These are phyloP conservation scores for Ptychobarbus kaznakovi DNA, from an alignment of 2,797 vertebrate genomes.

Conservation along the genomic window DNA sequence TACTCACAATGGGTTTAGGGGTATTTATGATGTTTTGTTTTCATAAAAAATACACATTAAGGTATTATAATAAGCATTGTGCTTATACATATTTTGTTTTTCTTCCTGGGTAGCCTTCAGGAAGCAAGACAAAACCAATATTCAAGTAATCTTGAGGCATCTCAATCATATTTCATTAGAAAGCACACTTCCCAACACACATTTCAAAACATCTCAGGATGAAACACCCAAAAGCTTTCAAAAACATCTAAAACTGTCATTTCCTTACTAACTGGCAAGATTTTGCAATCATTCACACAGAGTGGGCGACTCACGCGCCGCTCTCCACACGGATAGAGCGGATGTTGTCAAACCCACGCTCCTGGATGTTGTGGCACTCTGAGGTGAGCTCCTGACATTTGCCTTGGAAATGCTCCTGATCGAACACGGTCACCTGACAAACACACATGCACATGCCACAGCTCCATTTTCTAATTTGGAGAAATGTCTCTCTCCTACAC, in stretches of 20 bases:
- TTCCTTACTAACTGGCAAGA: slow-evolving; percentile 15
- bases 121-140: not conserved
- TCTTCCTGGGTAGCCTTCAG: not conserved
- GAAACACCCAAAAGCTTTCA: not conserved
- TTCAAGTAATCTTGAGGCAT: not conserved
- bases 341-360: slow-evolving; percentile 77
- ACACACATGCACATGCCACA: slow-evolving; percentile 18
- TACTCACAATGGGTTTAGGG: not conserved
- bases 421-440: slow-evolving; percentile 72
- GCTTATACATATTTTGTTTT: not conserved
- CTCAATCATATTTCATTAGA: not conserved
- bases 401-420: slow-evolving; percentile 76
- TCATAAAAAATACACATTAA: not conserved
- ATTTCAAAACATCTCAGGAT: not conserved
- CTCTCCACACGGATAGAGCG: slow-evolving; percentile 76
- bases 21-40: not conserved
- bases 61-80: not conserved
- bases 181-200: not conserved
- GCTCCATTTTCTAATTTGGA: slow-evolving; percentile 2
- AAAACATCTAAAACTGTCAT: not conserved
- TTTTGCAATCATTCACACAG: slow-evolving; percentile 58
- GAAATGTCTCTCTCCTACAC: not conserved
- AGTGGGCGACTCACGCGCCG: slow-evolving; percentile 76
- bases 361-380: slow-evolving; percentile 75
- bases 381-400: slow-evolving; percentile 72